phyloP scores from a whole-genome alignment of 2,888 invertebrate species.

The Elegia similella region DNA sequence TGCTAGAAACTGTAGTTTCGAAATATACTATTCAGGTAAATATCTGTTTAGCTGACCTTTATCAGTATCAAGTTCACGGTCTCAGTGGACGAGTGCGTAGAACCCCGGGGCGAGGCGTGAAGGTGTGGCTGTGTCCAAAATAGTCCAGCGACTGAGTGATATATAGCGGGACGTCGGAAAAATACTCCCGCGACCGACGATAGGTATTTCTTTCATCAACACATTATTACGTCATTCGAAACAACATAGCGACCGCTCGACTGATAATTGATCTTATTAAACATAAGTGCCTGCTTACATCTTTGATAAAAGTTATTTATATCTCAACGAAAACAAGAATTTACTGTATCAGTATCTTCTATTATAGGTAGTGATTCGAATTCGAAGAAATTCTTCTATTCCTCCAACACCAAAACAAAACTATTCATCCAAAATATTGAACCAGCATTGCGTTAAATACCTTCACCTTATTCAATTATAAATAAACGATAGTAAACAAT shows the following conservation, averaged over 20 bases:
- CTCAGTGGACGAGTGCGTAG: slow-evolving; percentile 11
- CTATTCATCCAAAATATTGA: no score
- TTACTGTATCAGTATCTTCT: no score
- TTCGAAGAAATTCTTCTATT: no score
- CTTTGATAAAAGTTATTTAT: neutral
- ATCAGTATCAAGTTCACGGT: slow-evolving; percentile 20
- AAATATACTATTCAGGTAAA: neutral
- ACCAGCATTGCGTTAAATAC: no score
- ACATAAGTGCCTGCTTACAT: neutral
- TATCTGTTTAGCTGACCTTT: slow-evolving; percentile 12
- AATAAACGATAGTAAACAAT: no score
- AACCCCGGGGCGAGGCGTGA: slow-evolving; percentile 10
- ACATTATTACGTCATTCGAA: slow-evolving; percentile 25
- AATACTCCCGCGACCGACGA: slow-evolving; percentile 26
- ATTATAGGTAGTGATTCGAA: no score
- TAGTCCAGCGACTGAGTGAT: slow-evolving; percentile 42
- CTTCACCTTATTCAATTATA: no score
- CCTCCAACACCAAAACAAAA: no score
- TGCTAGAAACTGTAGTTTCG: neutral
- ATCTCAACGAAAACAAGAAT: no score
- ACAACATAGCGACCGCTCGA: slow-evolving; percentile 1
- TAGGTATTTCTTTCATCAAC: slow-evolving; percentile 7
- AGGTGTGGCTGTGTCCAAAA: slow-evolving; percentile 44
- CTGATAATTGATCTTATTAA: neutral
- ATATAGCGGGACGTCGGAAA: slow-evolving; percentile 39